Percentiles rank a stretch among this genome's conserved stretches.
Evolutionary conservation across 2,113 vertebrate species (phyloP).

Genomic region (Dasyornis broadbenti): DNA sequence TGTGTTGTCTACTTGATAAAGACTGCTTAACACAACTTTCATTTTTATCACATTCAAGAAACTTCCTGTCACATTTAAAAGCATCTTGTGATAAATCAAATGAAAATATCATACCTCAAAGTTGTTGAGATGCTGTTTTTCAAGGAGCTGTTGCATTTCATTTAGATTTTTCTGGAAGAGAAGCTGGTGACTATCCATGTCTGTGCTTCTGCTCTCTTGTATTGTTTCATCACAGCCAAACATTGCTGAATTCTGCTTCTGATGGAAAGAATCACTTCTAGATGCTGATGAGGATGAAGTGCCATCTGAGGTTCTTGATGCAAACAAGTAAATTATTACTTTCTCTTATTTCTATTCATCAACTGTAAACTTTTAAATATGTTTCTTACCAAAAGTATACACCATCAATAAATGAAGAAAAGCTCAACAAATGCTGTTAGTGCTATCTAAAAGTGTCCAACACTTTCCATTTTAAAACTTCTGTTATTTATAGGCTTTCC

Average conservation of each 20-base stretch:
- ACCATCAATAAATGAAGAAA: background rate
- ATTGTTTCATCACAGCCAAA: conserved; percentile 65
- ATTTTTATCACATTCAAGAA: background rate
- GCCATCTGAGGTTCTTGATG: conserved; percentile 71
- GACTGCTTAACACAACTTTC: background rate
- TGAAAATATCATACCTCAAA: conserved; percentile 66
- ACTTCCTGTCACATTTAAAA: background rate
- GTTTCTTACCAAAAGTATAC: background rate
- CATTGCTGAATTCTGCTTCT: conserved; percentile 59
- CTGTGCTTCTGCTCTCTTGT: conserved; percentile 64
- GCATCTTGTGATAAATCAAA: background rate
- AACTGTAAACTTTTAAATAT: background rate
- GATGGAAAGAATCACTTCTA: conserved; percentile 54
- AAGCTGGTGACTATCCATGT: conserved; percentile 53
- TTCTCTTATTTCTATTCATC: background rate
- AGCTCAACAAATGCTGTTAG: background rate
- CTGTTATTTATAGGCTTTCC: background rate
- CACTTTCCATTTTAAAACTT: background rate
- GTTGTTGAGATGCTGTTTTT: conserved; percentile 69
- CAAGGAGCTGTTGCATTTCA: conserved; percentile 70
- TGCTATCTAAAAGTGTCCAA: background rate
- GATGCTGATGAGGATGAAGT: conserved; percentile 64
- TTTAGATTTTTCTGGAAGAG: conserved; percentile 71
- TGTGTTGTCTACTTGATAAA: background rate
- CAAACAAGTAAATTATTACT: conserved; percentile 53